Conservation (phyloP, 2,888 invertebrate genomes). For the Eretmocerus hayati region DNA sequence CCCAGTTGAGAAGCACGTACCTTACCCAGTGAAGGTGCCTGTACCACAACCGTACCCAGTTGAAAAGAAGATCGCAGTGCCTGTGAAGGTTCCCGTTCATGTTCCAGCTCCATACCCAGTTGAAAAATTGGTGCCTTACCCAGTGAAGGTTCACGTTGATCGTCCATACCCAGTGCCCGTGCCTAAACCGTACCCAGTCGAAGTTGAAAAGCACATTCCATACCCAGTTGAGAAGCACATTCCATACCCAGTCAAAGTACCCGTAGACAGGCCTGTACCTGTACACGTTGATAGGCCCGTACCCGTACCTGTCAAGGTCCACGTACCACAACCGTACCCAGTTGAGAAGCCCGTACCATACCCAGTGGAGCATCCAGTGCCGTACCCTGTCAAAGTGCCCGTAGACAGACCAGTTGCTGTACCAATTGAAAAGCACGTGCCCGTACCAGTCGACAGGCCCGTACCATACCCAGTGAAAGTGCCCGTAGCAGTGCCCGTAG, state of each 20-base stretch:
- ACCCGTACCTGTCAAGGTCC: slow-evolving; percentile 53
- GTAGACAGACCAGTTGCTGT: slow-evolving; percentile 61
- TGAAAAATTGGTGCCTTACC: slow-evolving; percentile 60
- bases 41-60: slow-evolving; percentile 65
- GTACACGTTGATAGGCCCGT: slow-evolving; percentile 52
- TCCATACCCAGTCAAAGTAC: slow-evolving; percentile 63
- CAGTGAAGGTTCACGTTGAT: slow-evolving; percentile 61
- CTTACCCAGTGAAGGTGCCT: slow-evolving; percentile 67
- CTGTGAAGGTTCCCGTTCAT: slow-evolving; percentile 61
- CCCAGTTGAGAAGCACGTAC: slow-evolving; percentile 71
- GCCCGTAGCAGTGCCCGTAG: slow-evolving; percentile 52
- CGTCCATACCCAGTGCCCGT: slow-evolving; percentile 57
- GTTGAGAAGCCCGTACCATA: slow-evolving; percentile 54
- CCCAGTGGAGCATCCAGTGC: slow-evolving; percentile 63
- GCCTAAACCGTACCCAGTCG: slow-evolving; percentile 45
- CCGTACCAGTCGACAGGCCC: slow-evolving; percentile 51
- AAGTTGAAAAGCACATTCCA: slow-evolving; percentile 60
- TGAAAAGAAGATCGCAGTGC: slow-evolving; percentile 69
- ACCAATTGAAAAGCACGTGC: slow-evolving; percentile 40
- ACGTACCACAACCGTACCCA: slow-evolving; percentile 54
- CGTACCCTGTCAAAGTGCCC: slow-evolving; percentile 60
- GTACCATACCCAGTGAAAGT: slow-evolving; percentile 56
- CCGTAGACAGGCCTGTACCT: slow-evolving; percentile 59
- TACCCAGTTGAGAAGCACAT: slow-evolving; percentile 64
- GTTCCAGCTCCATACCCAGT: slow-evolving; percentile 60